Conservation (phyloP, 1,140 invertebrate species). For the Anoplophora glabripennis region DNA sequence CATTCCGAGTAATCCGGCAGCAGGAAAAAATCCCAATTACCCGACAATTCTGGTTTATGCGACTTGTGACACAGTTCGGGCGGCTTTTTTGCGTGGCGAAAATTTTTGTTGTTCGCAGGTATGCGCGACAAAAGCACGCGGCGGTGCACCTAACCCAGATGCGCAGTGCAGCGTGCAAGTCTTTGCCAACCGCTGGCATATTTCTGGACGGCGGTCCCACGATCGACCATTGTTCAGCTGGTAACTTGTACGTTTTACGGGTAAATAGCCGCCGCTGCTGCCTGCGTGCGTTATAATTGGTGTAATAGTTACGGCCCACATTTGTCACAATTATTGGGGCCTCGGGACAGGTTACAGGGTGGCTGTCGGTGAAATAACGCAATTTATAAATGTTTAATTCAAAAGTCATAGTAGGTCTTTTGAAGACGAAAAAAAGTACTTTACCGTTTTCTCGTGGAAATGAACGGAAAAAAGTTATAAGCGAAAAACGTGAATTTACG, state of each 20-base stretch:
- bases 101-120: conserved; percentile 4
- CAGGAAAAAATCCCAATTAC: not conserved
- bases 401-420: too few relatives aligned
- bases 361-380: too few relatives aligned
- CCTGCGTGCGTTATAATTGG: not conserved
- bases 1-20: too few relatives aligned
- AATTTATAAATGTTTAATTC: too few relatives aligned
- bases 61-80: conserved; percentile 4
- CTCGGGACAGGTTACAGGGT: too few relatives aligned
- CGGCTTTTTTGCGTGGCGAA: not conserved
- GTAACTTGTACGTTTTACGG: not conserved
- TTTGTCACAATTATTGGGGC: conserved; percentile 6
- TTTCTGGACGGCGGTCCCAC: not conserved
- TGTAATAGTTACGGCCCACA: not conserved
- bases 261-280: not conserved
- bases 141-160: conserved; percentile 2
- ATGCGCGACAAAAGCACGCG: not conserved
- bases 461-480: too few relatives aligned
- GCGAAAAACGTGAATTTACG: too few relatives aligned
- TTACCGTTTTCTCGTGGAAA: too few relatives aligned
- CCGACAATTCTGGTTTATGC: conserved; percentile 3
- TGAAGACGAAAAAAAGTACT: too few relatives aligned
- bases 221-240: not conserved
- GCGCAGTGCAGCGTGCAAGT: not conserved
- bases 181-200: not conserved